Percentiles rank a stretch among this genome's conserved stretches.
Evolutionary conservation across 2,797 vertebrate genomes (phyloP).

Genomic region (Gobionotothen gibberifrons): DNA sequence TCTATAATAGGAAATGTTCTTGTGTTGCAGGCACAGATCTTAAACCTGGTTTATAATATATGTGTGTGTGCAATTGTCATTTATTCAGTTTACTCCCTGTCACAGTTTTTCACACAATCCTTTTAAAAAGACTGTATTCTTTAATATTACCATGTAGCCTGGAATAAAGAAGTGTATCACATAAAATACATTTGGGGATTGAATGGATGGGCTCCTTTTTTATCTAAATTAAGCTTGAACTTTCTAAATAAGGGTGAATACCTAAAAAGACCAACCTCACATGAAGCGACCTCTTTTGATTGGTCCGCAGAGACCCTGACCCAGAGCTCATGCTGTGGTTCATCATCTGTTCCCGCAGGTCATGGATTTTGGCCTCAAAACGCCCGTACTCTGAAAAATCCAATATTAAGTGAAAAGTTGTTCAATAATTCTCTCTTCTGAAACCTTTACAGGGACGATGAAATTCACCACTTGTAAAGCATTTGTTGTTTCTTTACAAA

Average conservation of each 20-base stretch:
- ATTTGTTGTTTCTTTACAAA: no score
- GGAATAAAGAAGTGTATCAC: not conserved
- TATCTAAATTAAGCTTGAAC: not conserved
- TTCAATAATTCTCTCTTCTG: not conserved
- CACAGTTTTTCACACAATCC: not conserved
- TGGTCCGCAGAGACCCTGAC: slow-evolving; percentile 95
- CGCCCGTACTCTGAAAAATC: slow-evolving; percentile 91
- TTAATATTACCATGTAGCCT: not conserved
- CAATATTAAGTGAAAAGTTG: not conserved
- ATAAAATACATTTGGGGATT: not conserved
- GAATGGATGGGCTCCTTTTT: not conserved
- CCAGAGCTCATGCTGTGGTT: slow-evolving; percentile 99
- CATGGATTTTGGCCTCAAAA: slow-evolving; percentile 99
- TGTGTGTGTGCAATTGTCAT: not conserved
- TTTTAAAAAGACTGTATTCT: not conserved
- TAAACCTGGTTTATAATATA: slow-evolving; percentile 23
- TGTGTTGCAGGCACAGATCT: slow-evolving; percentile 30
- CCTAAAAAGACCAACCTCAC: slow-evolving; percentile 88
- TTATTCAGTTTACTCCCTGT: not conserved
- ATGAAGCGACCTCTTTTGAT: slow-evolving; percentile 97
- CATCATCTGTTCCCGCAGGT: slow-evolving; percentile 99
- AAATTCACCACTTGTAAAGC: not conserved
- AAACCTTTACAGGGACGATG: not conserved
- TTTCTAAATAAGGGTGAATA: slow-evolving; percentile 16
- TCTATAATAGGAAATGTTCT: slow-evolving; percentile 47